Conservation (phyloP, 1,140 invertebrate species). For the Tachypleus tridentatus region DNA sequence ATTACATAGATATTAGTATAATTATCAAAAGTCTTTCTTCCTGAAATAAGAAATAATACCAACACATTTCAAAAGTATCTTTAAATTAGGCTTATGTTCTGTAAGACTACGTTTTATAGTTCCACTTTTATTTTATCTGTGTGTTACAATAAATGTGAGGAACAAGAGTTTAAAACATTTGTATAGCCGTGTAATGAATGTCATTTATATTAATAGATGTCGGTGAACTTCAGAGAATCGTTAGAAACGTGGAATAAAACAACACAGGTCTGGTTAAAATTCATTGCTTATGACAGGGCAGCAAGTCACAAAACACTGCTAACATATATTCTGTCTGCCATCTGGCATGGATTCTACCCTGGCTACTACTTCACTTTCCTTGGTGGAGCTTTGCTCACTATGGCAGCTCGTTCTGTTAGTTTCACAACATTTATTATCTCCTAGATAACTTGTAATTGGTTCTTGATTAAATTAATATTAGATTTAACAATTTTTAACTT, state of each 20-base stretch:
- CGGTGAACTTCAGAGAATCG: constrained; percentile 59
- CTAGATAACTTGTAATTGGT: too few relatives aligned
- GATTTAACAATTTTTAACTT: not conserved
- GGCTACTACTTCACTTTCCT: constrained; percentile 95
- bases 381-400: constrained; percentile 71
- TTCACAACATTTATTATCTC: not conserved
- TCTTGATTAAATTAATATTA: constrained; percentile 2
- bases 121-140: too few relatives aligned
- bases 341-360: constrained; percentile 97
- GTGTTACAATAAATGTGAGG: too few relatives aligned
- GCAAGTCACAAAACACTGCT: constrained; percentile 34
- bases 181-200: too few relatives aligned
- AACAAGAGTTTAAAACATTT: too few relatives aligned
- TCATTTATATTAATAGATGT: constrained; percentile 8
- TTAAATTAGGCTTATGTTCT: too few relatives aligned
- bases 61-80: too few relatives aligned
- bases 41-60: too few relatives aligned
- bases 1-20: too few relatives aligned
- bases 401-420: constrained; percentile 61
- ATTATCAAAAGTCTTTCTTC: too few relatives aligned
- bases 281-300: constrained; percentile 71
- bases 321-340: constrained; percentile 79
- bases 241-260: constrained; percentile 83
- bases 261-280: constrained; percentile 78
- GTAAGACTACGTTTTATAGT: too few relatives aligned